Base-by-base conservation (phyloP, 2,113 vertebrate species). In the Neoarius graeffei region DNA sequence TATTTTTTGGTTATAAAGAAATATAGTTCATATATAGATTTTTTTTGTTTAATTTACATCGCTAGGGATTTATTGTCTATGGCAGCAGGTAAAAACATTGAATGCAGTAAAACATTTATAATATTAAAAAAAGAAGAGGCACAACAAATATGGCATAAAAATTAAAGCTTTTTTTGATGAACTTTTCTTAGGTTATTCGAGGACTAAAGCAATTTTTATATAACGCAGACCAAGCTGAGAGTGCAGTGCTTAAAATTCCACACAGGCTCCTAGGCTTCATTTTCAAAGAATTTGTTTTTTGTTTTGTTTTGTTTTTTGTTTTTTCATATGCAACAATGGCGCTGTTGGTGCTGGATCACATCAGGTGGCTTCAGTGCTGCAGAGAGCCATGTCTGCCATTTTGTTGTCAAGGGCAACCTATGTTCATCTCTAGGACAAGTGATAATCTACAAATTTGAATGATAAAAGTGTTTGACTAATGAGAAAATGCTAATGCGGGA, bases 401-500 rank as follows among this genome's bases (percentile, higher is more conserved):
- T 92, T 92, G 91, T 91, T 90, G 92, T 88, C 92, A 85, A 74
- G 88, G 88, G 80, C 89, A 88, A 91, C 89, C 90, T 85, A 86
- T 86, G 91, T 86, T 87, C 76, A 64, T n/a, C 59, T 85, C 87
- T 74, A 90, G 91, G 85, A 91, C 90, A 88, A 88, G 87, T 42
- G 76, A 89, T 89, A 90, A 93, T 89, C 88, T 85, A 50, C 50
- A 5, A 87, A 95, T 95, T 94, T 94, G 89, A 95, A 95, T 94
- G 79, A 95, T 94, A 94, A 95, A 95, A 94, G 91, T 95, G 86
- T 1, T 15, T 30, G 79, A 83, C 89, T 93, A 88, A 94, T 94
- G 93, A 94, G 91, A 94, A 94, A 93, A 95, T 95, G 94, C 92
- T 93, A 94, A 95, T 93, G 84, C 92, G 92, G 86, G 81, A 67